phyloP scores from a whole-genome alignment of 2,888 invertebrate species.

The Cremastinae sp. region DNA sequence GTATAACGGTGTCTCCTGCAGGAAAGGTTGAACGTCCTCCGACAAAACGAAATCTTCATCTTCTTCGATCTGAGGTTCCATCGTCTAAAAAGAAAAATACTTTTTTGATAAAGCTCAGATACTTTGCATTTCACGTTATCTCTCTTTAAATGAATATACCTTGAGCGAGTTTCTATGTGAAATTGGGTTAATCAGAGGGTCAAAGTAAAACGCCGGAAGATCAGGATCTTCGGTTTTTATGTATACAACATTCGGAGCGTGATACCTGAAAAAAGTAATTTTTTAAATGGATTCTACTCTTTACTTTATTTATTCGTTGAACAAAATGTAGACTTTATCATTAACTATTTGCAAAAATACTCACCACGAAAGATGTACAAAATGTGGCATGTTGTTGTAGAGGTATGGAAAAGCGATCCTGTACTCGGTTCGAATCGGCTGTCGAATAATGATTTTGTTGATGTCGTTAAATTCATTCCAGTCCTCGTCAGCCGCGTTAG shows the following conservation, averaged over 20 bases:
- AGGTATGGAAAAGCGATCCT: constrained; percentile 99
- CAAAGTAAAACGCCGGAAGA: constrained; percentile 99
- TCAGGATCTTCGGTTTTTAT: constrained; percentile 99
- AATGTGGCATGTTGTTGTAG: constrained; percentile 99
- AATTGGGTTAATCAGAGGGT: constrained; percentile 99
- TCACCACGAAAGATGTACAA: constrained; percentile 99
- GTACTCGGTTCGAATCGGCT: constrained; percentile 99
- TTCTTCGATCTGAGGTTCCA: constrained; percentile 95
- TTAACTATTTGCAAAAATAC: constrained; percentile 76
- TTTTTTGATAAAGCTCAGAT: constrained; percentile 11
- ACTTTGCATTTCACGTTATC: too few relatives aligned
- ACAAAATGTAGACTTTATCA: constrained; percentile 72
- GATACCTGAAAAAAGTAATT: constrained; percentile 89
- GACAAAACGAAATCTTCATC: constrained; percentile 96
- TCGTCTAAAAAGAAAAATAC: constrained; percentile 79
- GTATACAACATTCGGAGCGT: constrained; percentile 99
- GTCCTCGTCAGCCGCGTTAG: constrained; percentile 98
- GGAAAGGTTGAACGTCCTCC: constrained; percentile 94
- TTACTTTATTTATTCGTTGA: neutral
- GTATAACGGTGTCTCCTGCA: constrained; percentile 97
- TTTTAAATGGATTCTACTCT: too few relatives aligned
- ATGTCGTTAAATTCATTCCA: constrained; percentile 99
- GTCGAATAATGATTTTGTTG: constrained; percentile 99
- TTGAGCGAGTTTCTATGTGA: constrained; percentile 95
- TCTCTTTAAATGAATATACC: constrained; percentile 76